These are phyloP conservation scores for Sebastes variabilis DNA, from an alignment of 2,797 vertebrate genomes.

Conservation along the genomic window DNA sequence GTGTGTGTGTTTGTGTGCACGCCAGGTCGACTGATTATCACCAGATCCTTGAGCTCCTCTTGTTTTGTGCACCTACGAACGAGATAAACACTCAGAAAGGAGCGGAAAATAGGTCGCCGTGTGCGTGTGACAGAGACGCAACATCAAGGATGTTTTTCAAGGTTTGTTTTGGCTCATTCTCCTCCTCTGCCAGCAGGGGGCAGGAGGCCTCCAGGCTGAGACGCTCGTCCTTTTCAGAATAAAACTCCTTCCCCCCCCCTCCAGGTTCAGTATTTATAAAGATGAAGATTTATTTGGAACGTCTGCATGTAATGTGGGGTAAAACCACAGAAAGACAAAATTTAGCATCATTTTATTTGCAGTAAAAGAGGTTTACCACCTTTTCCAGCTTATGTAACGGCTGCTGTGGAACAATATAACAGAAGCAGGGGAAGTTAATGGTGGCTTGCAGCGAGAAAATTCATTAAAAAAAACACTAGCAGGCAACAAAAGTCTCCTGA, in stretches of 20 bases:
- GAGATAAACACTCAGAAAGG: constrained; percentile 13
- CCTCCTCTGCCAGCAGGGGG: constrained; percentile 66
- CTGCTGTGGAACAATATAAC: neutral
- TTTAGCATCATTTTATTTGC: neutral
- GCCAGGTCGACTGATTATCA: neutral
- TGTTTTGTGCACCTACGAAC: neutral
- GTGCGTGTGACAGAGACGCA: neutral
- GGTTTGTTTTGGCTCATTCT: neutral
- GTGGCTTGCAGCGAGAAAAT: neutral
- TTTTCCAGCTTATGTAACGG: neutral
- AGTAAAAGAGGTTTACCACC: neutral
- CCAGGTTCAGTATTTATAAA: neutral
- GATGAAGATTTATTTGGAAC: neutral
- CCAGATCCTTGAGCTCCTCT: constrained; percentile 24
- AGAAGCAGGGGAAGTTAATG: neutral
- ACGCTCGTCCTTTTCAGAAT: neutral
- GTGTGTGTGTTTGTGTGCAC: neutral
- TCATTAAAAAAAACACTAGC: neutral
- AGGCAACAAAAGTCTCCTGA: neutral
- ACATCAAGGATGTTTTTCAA: neutral
- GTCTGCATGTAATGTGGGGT: neutral
- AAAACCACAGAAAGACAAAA: neutral
- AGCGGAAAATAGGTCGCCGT: constrained; percentile 30
- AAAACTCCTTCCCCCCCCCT: neutral
- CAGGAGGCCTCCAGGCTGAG: constrained; percentile 45